Conservation (phyloP, 1,140 invertebrate species). For the Meloidogyne hapla region DNA sequence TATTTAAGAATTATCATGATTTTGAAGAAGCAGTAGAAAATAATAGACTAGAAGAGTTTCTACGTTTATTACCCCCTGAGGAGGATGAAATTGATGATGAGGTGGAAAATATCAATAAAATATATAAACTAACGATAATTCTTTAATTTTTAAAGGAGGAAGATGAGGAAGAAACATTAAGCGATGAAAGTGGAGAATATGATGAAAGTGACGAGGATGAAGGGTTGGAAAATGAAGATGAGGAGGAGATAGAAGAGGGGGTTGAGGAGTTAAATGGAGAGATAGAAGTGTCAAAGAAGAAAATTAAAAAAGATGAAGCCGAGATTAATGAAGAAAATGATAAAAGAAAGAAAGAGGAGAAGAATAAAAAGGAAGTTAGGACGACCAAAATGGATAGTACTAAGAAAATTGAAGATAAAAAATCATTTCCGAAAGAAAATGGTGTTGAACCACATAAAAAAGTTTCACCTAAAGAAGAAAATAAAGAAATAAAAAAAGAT, state of each 20-base stretch:
- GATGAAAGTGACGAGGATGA: conserved; percentile 41
- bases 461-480: conserved; percentile 1
- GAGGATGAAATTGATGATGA: conserved; percentile 17
- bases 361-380: conserved; percentile 11
- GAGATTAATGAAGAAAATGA: conserved; percentile 6
- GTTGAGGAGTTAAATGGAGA: conserved; percentile 10
- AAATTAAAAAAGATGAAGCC: conserved; percentile 29
- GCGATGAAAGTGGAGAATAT: conserved; percentile 32
- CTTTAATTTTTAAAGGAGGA: conserved; percentile 21
- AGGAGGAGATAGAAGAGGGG: not conserved
- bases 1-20: conserved; percentile 37
- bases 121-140: not conserved
- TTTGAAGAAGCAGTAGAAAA: conserved; percentile 42
- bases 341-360: conserved; percentile 16
- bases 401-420: conserved; percentile 20
- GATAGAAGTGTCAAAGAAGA: conserved; percentile 25
- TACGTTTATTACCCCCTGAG: conserved; percentile 29
- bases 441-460: not conserved
- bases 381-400: conserved; percentile 7
- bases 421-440: not conserved
- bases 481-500: conserved; percentile 5
- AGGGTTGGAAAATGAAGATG: conserved; percentile 17
- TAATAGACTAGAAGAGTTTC: conserved; percentile 39
- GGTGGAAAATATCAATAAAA: not conserved
- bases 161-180: conserved; percentile 3